phyloP scores from a whole-genome alignment of 1,140 invertebrate species.

The Aphaenogaster floridana region DNA sequence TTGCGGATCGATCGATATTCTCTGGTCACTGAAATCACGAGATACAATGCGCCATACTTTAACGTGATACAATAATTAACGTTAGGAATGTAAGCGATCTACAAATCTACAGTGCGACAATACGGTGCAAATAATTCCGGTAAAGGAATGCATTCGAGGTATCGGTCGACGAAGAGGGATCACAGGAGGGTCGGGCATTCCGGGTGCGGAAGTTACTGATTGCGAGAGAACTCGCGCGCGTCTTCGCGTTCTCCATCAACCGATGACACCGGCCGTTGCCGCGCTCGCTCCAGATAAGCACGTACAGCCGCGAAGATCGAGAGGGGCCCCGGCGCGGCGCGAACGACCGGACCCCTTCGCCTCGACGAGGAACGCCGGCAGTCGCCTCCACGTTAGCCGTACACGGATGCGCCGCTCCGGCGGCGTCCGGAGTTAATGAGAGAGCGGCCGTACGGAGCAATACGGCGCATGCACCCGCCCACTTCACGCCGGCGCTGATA shows the following conservation, averaged over 20 bases:
- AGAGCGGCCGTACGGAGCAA: constrained; percentile 86
- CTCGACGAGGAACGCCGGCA: constrained; percentile 60
- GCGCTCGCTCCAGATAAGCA: constrained; percentile 47
- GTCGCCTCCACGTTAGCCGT: constrained; percentile 66
- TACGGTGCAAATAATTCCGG: not conserved
- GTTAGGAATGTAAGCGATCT: not conserved
- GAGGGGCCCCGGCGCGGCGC: not conserved
- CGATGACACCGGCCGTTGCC: constrained; percentile 44
- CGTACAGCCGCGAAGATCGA: constrained; percentile 62
- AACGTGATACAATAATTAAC: not conserved
- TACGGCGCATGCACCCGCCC: constrained; percentile 87
- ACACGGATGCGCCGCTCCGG: constrained; percentile 76
- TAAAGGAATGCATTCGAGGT: not conserved
- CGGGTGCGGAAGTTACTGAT: not conserved
- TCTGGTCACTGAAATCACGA: not conserved
- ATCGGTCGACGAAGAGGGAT: not conserved
- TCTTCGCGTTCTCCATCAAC: constrained; percentile 45
- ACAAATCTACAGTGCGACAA: not conserved
- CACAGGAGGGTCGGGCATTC: not conserved
- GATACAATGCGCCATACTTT: not conserved
- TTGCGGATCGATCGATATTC: not conserved
- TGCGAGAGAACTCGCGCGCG: not conserved
- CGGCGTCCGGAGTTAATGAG: constrained; percentile 86
- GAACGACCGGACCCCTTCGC: not conserved
- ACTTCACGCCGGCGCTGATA: constrained; percentile 87